Percentiles rank a stretch among this genome's conserved stretches.
phyloP scores from a whole-genome alignment of 1,140 invertebrate species.

The Caenorhabditis latens region DNA sequence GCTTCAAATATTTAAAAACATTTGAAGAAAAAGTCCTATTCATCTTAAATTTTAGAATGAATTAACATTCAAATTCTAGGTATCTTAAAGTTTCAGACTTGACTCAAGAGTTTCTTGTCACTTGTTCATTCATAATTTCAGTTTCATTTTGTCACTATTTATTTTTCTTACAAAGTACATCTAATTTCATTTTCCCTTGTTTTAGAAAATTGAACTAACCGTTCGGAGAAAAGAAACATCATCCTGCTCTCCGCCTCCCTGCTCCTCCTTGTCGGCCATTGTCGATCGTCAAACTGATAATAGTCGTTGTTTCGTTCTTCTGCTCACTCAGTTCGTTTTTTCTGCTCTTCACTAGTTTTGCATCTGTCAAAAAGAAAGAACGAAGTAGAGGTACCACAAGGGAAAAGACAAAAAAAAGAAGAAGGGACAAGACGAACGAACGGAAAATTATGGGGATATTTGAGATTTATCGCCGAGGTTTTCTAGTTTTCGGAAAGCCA shows the following conservation, averaged over 20 bases:
- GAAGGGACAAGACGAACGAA: neutral
- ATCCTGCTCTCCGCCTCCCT: constrained; percentile 86
- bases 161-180: too few species aligned
- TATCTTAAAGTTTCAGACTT: too few species aligned
- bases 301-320: constrained; percentile 46
- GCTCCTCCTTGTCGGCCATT: constrained; percentile 77
- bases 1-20: too few species aligned
- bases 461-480: constrained; percentile 46
- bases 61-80: too few species aligned
- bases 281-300: constrained; percentile 41
- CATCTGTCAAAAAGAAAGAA: constrained; percentile 39
- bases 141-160: too few species aligned
- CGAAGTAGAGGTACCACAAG: constrained; percentile 16
- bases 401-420: constrained; percentile 31
- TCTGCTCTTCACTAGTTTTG: constrained; percentile 35
- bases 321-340: constrained; percentile 45
- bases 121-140: too few species aligned
- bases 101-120: too few species aligned
- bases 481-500: neutral
- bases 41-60: too few species aligned
- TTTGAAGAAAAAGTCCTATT: too few species aligned
- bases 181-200: too few species aligned
- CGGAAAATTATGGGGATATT: constrained; percentile 51
- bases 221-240: constrained; percentile 96
- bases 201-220: constrained; percentile 82